Conservation (phyloP, 2,888 invertebrate genomes). For the Elegia similella region DNA sequence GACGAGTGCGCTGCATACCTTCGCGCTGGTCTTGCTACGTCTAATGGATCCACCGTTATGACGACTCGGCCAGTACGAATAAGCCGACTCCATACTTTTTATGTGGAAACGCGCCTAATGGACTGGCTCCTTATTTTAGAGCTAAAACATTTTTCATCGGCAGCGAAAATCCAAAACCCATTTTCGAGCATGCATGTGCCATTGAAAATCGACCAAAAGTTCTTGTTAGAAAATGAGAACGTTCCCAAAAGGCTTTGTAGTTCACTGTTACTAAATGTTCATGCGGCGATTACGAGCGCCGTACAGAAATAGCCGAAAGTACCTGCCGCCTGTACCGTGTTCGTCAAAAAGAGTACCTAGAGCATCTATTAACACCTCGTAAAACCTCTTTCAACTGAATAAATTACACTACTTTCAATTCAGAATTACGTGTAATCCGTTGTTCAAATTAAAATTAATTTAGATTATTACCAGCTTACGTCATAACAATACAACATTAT, state of each 20-base stretch:
- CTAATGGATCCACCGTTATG: constrained; percentile 30
- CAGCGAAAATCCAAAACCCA: constrained; percentile 18
- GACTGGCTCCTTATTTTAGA: constrained; percentile 18
- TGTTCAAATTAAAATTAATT: too few species aligned
- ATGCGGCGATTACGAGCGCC: constrained; percentile 7
- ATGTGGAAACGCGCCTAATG: constrained; percentile 22
- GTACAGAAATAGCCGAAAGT: constrained; percentile 3
- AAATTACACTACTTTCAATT: neutral
- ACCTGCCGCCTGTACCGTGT: neutral
- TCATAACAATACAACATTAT: too few species aligned
- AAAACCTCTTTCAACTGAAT: neutral
- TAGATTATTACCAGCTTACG: too few species aligned
- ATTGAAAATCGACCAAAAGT: constrained; percentile 15
- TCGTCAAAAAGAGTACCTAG: neutral
- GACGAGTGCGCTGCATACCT: neutral
- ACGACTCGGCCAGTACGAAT: constrained; percentile 5
- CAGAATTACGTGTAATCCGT: neutral
- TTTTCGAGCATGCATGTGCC: constrained; percentile 17
- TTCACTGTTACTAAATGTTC: constrained; percentile 11
- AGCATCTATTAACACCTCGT: neutral
- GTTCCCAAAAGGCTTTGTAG: constrained; percentile 13
- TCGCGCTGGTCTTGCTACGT: constrained; percentile 24
- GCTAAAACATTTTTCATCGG: constrained; percentile 19
- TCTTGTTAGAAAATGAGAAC: constrained; percentile 6
- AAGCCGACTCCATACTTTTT: constrained; percentile 13